A percentile compares a stretch with the other conserved stretches of the same genome.
Evolutionary conservation across 2,888 invertebrate genomes (phyloP).

Genomic region (Ophion costatus): DNA sequence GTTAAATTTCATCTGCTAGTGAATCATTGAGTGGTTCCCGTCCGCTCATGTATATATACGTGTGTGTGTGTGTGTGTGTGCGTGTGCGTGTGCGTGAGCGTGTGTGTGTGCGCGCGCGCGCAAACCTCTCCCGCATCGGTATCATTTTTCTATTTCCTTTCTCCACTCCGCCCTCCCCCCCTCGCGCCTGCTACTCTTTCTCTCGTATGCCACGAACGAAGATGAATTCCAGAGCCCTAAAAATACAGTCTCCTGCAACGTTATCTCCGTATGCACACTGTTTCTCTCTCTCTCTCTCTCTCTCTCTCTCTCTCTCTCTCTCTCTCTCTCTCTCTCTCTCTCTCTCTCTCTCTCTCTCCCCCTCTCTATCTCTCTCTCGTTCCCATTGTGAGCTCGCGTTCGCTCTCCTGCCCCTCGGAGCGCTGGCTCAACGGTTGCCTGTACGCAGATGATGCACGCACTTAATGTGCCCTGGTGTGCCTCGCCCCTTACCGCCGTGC

Average conservation of each 20-base stretch:
- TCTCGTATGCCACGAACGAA: conserved; percentile 24
- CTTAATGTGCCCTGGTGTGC: conserved; percentile 75
- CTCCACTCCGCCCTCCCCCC: neutral
- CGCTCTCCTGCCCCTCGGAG: conserved; percentile 11
- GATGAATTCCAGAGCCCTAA: conserved; percentile 73
- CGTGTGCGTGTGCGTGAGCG: neutral
- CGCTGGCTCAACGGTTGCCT: conserved; percentile 68
- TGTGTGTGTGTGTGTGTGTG: neutral
- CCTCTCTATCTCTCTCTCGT: conserved; percentile 7
- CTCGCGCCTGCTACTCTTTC: conserved; percentile 6
- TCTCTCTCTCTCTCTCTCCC: neutral
- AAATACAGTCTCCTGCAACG: conserved; percentile 70
- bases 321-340: conserved; percentile 5
- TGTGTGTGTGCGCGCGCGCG: too few relatives aligned
- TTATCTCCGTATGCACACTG: conserved; percentile 62
- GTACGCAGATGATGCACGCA: conserved; percentile 69
- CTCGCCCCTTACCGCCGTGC: neutral
- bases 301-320: conserved; percentile 5
- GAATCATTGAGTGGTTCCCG: too few relatives aligned
- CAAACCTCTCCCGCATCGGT: conserved; percentile 58
- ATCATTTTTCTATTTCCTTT: conserved; percentile 57
- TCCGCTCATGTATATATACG: neutral
- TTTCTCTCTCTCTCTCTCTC: conserved; percentile 7
- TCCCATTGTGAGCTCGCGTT: neutral
- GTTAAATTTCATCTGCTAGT: too few relatives aligned